Evolutionary conservation across 2,113 vertebrate genomes (phyloP), one percentile per base, ranked within the genome.

Genomic region (Misgurnus mizolepis): DNA sequence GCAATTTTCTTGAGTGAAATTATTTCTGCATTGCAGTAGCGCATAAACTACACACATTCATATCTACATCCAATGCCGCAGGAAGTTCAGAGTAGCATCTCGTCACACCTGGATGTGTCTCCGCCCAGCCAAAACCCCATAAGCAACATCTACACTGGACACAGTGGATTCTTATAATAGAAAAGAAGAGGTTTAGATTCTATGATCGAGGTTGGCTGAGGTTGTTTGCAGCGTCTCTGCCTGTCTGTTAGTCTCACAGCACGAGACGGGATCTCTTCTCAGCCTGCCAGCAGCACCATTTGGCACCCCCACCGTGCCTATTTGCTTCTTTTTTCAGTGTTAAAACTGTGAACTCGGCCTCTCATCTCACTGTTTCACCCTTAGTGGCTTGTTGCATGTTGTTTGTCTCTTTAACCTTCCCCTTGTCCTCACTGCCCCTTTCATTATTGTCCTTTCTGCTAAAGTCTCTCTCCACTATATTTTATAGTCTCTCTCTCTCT

Each of bases 291-390:
- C 78, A 72, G 68, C 67, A 61, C 34, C 49, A 71, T 71, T 72
- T 71, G 69, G 78, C 78, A 72, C 78, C 78, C 78, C 77, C 39
- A 55, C 68, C 18, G 60, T 22, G 78, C 60, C 78, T 72, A 72
- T 80, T 80, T 72, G 68, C 78, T 72, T 53, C 58, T 72, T 72
- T 72, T 68, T 41, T 55, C 78, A 64, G 27, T 64, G 78, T 45
- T 2, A 65, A 72, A 80, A 34, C 69, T 80, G 67, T 72, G 58
- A 71, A 55, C 58, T 80, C 45, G 14, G 55, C 53, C 68, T 71
- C 34, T 22, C 34, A 6, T 80, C 41, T 81, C 34, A 47, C 5
- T 53, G 34, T 64, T 69, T 40, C 78, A 65, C 68, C 18, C 67
- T 79, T 61, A 79, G 77, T 18, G 27, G 56, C 56, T 70, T 50